Conservation (phyloP, 2,888 invertebrate genomes). For the Anagyrus pseudococci region DNA sequence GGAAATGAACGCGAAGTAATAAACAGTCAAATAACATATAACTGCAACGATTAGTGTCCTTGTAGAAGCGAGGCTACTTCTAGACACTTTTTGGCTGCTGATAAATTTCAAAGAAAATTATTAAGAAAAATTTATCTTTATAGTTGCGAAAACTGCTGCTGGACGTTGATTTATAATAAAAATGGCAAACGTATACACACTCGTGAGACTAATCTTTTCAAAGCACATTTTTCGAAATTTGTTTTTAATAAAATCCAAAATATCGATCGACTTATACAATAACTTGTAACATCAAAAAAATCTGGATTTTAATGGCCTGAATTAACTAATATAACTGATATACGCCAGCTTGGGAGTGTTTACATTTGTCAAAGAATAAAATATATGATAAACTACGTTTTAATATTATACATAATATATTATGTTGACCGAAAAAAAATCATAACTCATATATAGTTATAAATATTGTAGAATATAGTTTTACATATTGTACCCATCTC, state of each 20-base stretch:
- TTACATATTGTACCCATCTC: conserved; percentile 60
- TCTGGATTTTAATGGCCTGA: conserved; percentile 13
- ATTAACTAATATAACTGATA: conserved; percentile 8
- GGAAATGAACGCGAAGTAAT: conserved; percentile 7
- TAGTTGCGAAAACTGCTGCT: conserved; percentile 30
- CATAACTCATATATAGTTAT: conserved; percentile 49
- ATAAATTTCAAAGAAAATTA: conserved; percentile 34
- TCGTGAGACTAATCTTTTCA: conserved; percentile 20
- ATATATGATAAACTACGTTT: conserved; percentile 37
- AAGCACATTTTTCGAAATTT: conserved; percentile 12
- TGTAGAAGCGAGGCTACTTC: conserved; percentile 2
- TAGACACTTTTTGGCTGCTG: not conserved
- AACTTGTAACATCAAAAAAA: conserved; percentile 15
- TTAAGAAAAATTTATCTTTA: conserved; percentile 28
- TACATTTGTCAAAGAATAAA: conserved; percentile 37
- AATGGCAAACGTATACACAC: conserved; percentile 28
- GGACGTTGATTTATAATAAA: conserved; percentile 32
- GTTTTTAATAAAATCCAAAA: conserved; percentile 15
- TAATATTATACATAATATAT: conserved; percentile 43
- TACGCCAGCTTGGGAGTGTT: conserved; percentile 26
- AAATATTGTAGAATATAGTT: conserved; percentile 58
- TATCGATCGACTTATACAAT: too few species aligned
- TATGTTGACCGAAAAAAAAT: conserved; percentile 49
- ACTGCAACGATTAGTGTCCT: conserved; percentile 4
- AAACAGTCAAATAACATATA: conserved; percentile 14